A percentile compares a stretch with the other conserved stretches of the same genome.
Evolutionary conservation across 2,888 invertebrate species (phyloP).

Genomic region (Oligia strigilis): DNA sequence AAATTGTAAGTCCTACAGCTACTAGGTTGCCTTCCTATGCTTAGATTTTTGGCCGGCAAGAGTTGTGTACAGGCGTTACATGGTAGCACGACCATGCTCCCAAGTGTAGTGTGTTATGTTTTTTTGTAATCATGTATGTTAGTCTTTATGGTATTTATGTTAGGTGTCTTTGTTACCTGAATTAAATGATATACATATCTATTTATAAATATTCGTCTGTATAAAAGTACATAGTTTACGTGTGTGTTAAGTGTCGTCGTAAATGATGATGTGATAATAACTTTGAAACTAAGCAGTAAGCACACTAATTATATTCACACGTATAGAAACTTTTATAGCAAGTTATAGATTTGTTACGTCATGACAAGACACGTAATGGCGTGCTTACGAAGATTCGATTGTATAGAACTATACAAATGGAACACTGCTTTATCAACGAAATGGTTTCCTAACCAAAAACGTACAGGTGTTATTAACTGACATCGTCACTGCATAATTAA

Average conservation of each 20-base stretch:
- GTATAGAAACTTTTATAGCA: background rate
- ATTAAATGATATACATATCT: background rate
- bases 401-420: conserved; percentile 27
- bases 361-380: conserved; percentile 6
- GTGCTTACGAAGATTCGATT: conserved; percentile 17
- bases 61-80: background rate
- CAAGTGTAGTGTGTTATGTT: background rate
- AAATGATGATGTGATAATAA: background rate
- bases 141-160: background rate
- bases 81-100: background rate
- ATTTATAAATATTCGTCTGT: background rate
- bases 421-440: conserved; percentile 12
- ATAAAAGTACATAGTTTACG: background rate
- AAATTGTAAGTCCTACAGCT: background rate
- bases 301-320: background rate
- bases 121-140: background rate
- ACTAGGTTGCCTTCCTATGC: background rate
- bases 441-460: conserved; percentile 55
- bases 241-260: background rate
- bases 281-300: background rate
- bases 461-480: conserved; percentile 29
- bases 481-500: conserved; percentile 42
- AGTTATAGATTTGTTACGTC: background rate
- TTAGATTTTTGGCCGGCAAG: background rate
- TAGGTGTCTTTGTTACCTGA: background rate